Conservation (phyloP, 2,797 vertebrate genomes). For the Smutsia temminckii region DNA sequence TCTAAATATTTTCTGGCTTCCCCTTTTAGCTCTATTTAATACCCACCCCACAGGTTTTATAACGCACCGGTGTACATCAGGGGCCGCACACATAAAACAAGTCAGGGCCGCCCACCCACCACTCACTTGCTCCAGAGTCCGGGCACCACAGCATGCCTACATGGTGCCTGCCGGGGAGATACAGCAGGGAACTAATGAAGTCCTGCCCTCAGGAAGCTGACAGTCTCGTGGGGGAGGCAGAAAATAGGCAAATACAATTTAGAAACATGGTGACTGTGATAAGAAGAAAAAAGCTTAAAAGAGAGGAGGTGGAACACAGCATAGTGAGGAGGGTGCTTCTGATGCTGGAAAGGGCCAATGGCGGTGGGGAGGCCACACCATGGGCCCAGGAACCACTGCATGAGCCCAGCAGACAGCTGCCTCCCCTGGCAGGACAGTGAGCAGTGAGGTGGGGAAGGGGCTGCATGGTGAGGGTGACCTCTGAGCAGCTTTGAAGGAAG, state of each 20-base stretch:
- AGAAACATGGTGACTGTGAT: not conserved
- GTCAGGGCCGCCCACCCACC: not conserved
- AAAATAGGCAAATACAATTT: not conserved
- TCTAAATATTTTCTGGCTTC: not conserved
- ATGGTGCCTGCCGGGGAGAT: not conserved
- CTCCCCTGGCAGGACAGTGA: not conserved
- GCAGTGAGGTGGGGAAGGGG: not conserved
- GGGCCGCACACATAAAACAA: not conserved
- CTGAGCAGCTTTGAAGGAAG: not conserved
- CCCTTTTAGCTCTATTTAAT: not conserved
- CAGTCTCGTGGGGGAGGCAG: not conserved
- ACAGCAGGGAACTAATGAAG: not conserved
- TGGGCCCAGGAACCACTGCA: not conserved
- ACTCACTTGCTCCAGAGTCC: fast-evolving
- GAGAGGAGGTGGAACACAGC: not conserved
- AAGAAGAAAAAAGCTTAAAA: not conserved
- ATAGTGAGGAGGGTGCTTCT: not conserved
- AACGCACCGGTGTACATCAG: not conserved
- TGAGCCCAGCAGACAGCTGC: not conserved
- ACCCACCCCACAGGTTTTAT: not conserved
- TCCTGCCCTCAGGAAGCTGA: not conserved
- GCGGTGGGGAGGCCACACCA: not conserved
- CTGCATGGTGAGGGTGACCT: not conserved
- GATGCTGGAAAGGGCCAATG: not conserved
- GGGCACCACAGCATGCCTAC: not conserved